Conservation (phyloP, 2,797 vertebrate genomes). For the Pipistrellus pygmaeus region DNA sequence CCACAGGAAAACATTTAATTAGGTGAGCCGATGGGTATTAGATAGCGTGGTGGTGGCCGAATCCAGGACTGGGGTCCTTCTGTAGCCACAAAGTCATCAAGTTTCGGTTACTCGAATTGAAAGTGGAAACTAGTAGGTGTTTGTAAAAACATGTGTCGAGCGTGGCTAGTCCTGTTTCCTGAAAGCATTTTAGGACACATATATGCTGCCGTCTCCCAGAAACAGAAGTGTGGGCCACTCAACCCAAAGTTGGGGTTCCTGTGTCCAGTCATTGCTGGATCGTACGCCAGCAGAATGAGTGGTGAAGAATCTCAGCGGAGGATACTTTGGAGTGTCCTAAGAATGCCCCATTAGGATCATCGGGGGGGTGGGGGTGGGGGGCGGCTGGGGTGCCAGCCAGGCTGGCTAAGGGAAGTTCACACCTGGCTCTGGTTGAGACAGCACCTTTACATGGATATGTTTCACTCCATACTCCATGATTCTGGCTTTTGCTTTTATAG, state of each 20-base stretch:
- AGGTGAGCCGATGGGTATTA: constrained; percentile 45
- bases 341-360: neutral
- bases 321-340: neutral
- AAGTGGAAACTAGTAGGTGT: constrained; percentile 67
- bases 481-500: neutral
- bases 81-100: neutral
- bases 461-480: neutral
- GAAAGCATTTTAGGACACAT: constrained; percentile 43
- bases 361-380: neutral
- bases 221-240: constrained; percentile 72
- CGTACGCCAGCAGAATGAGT: constrained; percentile 5
- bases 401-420: neutral
- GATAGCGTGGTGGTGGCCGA: neutral
- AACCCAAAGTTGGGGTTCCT: constrained; percentile 61
- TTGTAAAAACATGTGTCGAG: constrained; percentile 20
- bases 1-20: constrained; percentile 44
- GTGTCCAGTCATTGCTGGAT: neutral
- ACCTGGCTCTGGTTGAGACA: neutral
- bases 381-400: neutral
- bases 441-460: neutral
- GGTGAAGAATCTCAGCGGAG: neutral
- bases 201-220: constrained; percentile 57
- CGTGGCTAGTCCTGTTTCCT: constrained; percentile 46
- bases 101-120: constrained; percentile 40
- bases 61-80: neutral